A percentile compares a stretch with the other conserved stretches of the same genome.
These are phyloP conservation scores for Bombus pyrosoma DNA, from an alignment of 1,140 invertebrate species.

Conservation along the genomic window DNA sequence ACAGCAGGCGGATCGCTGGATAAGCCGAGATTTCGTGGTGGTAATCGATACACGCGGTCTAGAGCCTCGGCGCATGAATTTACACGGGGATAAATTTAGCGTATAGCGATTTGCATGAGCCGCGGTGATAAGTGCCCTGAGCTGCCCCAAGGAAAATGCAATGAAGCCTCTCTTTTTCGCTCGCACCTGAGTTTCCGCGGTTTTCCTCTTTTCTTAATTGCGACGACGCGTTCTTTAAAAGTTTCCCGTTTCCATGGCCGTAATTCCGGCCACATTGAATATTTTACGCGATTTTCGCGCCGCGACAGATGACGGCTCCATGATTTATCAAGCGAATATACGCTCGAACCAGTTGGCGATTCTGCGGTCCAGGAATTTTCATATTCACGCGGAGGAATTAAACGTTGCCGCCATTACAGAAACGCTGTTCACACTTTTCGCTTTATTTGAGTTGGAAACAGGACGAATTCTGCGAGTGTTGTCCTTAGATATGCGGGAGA, in stretches of 20 bases:
- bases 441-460: not conserved
- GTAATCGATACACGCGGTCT: slow-evolving; percentile 48
- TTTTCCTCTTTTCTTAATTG: not conserved
- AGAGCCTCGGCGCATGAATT: slow-evolving; percentile 39
- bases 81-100: slow-evolving; percentile 51
- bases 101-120: slow-evolving; percentile 41
- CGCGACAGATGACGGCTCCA: not conserved
- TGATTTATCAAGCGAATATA: slow-evolving; percentile 27
- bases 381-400: slow-evolving; percentile 12
- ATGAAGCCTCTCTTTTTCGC: not conserved
- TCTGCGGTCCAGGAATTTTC: slow-evolving; percentile 10
- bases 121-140: slow-evolving; percentile 22
- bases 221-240: not conserved
- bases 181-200: not conserved
- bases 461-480: no score
- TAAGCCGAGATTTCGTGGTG: slow-evolving; percentile 46
- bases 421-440: not conserved
- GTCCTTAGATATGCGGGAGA: no score
- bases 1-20: slow-evolving; percentile 38
- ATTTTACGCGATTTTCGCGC: not conserved
- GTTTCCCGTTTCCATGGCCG: not conserved
- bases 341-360: not conserved
- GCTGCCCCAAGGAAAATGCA: not conserved
- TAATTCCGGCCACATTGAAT: slow-evolving; percentile 2
- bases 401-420: not conserved